A percentile compares a stretch with the other conserved stretches of the same genome.
phyloP scores from a whole-genome alignment of 2,888 invertebrate species.

The Epirrita christyi region DNA sequence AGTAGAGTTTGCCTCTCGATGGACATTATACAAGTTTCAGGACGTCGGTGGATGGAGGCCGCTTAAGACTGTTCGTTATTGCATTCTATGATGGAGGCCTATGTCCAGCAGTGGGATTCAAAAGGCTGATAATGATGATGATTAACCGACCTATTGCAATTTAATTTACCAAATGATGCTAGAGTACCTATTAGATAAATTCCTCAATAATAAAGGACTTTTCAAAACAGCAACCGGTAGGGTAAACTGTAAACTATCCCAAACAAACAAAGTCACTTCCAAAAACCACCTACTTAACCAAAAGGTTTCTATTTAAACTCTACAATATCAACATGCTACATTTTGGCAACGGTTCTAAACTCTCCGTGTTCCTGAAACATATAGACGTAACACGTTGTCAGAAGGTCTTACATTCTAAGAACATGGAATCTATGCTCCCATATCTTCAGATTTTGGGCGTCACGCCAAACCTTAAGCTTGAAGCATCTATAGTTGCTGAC shows the following conservation, averaged over 20 bases:
- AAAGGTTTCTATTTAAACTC: constrained; percentile 8
- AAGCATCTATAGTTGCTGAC: too few species aligned
- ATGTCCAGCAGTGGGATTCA: too few species aligned
- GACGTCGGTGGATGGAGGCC: too few species aligned
- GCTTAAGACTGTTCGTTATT: too few species aligned
- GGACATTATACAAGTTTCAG: too few species aligned
- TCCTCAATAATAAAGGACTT: too few species aligned
- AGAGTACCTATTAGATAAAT: too few species aligned
- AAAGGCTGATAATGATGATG: too few species aligned
- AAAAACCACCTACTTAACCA: constrained; percentile 4
- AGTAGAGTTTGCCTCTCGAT: too few species aligned
- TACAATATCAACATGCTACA: constrained; percentile 5
- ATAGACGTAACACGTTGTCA: constrained; percentile 21
- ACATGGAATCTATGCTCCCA: background rate
- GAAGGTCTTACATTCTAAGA: constrained; percentile 10
- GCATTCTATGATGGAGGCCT: too few species aligned
- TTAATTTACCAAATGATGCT: too few species aligned
- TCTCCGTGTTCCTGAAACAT: constrained; percentile 11
- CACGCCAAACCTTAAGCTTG: constrained; percentile 3
- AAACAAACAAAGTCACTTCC: constrained; percentile 7
- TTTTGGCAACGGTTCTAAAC: constrained; percentile 11
- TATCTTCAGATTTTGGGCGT: constrained; percentile 15
- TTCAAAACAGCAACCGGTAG: background rate
- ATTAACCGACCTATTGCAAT: too few species aligned
- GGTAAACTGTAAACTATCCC: constrained; percentile 2